These are phyloP conservation scores for Glomeris maerens DNA, from an alignment of 1,140 invertebrate species.

Conservation along the genomic window DNA sequence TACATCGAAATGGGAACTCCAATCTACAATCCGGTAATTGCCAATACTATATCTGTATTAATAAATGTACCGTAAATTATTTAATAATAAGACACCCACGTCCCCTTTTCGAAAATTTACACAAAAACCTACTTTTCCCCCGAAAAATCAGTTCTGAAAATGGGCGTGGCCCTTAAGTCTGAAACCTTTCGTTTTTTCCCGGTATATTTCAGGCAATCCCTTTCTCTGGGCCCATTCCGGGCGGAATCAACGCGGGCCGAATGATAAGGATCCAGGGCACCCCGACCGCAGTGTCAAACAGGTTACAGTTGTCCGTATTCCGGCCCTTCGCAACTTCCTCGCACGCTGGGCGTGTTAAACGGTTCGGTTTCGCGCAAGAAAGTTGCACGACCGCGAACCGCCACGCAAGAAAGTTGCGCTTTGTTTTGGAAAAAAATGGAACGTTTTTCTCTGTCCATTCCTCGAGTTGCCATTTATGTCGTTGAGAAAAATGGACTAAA, in stretches of 20 bases:
- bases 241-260: constrained; percentile 42
- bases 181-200: constrained; percentile 6
- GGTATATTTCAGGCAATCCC: constrained; percentile 34
- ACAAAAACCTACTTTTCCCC: background rate
- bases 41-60: background rate
- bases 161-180: constrained; percentile 1
- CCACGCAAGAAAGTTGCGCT: background rate
- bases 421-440: background rate
- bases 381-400: background rate
- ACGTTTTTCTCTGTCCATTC: no score
- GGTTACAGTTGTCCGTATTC: constrained; percentile 28
- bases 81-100: background rate
- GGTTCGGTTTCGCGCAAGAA: background rate
- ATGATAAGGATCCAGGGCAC: constrained; percentile 45
- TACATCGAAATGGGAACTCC: constrained; percentile 1
- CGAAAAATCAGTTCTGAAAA: background rate
- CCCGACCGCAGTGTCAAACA: constrained; percentile 37
- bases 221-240: constrained; percentile 36
- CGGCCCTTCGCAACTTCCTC: constrained; percentile 1
- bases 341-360: background rate
- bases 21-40: constrained; percentile 8
- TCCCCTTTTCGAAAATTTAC: background rate
- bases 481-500: no score
- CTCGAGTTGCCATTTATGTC: no score
- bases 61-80: background rate